Percentiles rank a stretch among this genome's conserved stretches.
These are phyloP conservation scores for Ciconia stormi DNA, from an alignment of 2,113 vertebrate species.

Conservation along the genomic window DNA sequence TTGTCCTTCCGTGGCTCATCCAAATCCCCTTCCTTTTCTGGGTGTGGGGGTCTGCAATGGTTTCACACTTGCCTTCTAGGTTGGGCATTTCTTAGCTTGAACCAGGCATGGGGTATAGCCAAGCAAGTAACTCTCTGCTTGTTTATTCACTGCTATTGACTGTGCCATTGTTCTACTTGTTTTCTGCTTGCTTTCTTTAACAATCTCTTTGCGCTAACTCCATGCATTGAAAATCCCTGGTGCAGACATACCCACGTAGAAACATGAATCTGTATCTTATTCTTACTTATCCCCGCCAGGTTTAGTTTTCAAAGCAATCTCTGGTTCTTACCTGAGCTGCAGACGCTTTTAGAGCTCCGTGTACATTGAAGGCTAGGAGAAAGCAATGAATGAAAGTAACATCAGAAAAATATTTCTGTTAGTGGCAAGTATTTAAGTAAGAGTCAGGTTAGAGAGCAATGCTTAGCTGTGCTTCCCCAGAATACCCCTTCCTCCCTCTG, in stretches of 20 bases:
- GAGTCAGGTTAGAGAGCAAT: neutral
- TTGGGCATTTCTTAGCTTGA: neutral
- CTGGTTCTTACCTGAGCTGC: constrained; percentile 64
- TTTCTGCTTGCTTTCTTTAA: neutral
- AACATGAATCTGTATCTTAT: neutral
- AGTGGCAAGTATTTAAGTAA: neutral
- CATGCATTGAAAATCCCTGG: neutral
- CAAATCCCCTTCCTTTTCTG: neutral
- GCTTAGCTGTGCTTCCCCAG: neutral
- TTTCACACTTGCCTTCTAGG: neutral
- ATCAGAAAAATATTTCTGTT: neutral
- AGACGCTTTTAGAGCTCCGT: rapidly evolving
- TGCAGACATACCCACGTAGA: neutral
- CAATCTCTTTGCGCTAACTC: neutral
- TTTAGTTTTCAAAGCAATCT: neutral
- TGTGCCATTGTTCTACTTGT: neutral
- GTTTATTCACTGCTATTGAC: neutral
- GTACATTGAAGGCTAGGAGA: constrained; percentile 37
- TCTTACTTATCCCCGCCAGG: neutral
- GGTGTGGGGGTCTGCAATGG: neutral
- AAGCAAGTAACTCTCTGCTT: neutral
- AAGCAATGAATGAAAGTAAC: neutral
- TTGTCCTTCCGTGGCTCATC: neutral
- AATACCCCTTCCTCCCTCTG: neutral
- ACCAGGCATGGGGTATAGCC: neutral